Base-by-base conservation (phyloP, 2,888 invertebrate genomes). In the Punctoribates punctum region DNA sequence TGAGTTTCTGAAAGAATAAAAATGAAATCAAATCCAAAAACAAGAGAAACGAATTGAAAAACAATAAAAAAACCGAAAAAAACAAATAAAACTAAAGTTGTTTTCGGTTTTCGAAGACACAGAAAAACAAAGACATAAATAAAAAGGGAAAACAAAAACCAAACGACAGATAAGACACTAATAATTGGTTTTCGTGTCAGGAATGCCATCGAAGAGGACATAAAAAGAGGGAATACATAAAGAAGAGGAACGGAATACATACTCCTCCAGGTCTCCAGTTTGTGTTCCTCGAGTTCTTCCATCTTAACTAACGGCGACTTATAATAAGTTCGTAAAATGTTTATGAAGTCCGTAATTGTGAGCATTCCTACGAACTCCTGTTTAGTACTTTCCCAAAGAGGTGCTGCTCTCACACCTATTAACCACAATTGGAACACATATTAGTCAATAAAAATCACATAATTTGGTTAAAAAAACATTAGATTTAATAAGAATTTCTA, bases 261-360 rank as follows among this genome's bases (percentile, higher is more conserved):
- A 92, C 92, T 90, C 86, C 96, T 88, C 97, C 97, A 97, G 75
- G 96, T 96, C 83, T 94, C 94, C 82, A 97, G 88, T 83, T 94
- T 93, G 85, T 98, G 97, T 84, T 96, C 96, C 84, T 97, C 97
- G 81, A 97, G 86, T 85, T 97, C 96, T 82, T 96, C 96, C 93
- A 97, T 96, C 81, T 92, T 89, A 77, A 92, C 92, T 83, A 77
- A 80, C 75, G 94, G 94, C 82, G 95, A 93, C 83, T 92, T 95
- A 87, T 97, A 96, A 88, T 96, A 96, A 90, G 94, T 96, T 86
- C 94, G 92, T 81, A 99, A 88, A 82, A 98, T 98, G 86, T 96
- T 94, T 83, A 99, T 99, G 85, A 99, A 99, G 86, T 99, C 98
- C 75, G 99, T 98, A 82, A 99, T 98, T 80, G 98, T 98, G 81